These are phyloP conservation scores for Panthera tigris DNA, from an alignment of 2,113 vertebrate species.

Conservation along the genomic window DNA sequence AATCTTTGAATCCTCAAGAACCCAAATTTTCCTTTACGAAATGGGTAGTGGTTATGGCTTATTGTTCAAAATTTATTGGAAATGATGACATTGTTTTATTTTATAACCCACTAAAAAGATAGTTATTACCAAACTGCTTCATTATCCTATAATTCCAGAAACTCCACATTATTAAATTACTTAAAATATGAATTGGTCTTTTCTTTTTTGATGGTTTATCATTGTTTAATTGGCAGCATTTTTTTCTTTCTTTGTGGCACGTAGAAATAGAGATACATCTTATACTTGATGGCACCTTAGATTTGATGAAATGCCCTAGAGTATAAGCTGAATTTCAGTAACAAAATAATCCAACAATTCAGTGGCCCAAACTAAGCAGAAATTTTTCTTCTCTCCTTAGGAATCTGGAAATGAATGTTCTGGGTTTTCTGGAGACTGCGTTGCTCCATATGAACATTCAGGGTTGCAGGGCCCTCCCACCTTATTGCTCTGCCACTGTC, in stretches of 20 bases:
- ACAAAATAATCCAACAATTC: neutral
- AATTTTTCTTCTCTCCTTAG: neutral
- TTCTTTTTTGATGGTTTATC: neutral
- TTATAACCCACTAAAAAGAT: neutral
- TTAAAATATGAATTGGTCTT: neutral
- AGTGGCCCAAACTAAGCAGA: neutral
- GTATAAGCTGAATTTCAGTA: neutral
- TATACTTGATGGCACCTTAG: neutral
- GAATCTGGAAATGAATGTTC: neutral
- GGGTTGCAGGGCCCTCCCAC: neutral
- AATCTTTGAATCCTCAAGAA: neutral
- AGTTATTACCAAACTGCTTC: conserved; percentile 1
- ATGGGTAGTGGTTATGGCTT: neutral
- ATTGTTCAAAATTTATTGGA: conserved; percentile 12
- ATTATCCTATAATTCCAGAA: conserved; percentile 31
- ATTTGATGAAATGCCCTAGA: neutral
- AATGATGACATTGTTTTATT: conserved; percentile 44
- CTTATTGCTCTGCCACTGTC: neutral
- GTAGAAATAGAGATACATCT: neutral
- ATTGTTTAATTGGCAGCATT: neutral
- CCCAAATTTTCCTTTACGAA: conserved; percentile 15
- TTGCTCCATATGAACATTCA: neutral
- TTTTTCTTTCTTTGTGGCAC: neutral
- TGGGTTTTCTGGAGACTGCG: neutral
- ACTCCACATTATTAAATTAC: conserved; percentile 26